Evolutionary conservation across 2,888 invertebrate species (phyloP).

Genomic region (Drosophila stalkeri): DNA sequence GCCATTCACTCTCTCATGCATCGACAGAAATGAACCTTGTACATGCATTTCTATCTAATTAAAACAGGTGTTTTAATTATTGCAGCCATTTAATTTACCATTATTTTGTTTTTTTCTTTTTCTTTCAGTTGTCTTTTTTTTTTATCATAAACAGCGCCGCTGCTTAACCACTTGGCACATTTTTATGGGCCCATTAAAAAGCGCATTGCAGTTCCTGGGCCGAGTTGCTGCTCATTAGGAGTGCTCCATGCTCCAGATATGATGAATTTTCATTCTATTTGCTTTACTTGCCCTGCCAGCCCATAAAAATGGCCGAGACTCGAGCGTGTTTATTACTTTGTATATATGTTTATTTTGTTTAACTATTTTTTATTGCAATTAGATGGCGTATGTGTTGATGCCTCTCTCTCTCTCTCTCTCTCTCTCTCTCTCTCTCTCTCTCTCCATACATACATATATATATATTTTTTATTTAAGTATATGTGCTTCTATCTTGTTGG

Average conservation of each 20-base stretch:
- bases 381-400: slow-evolving; percentile 18
- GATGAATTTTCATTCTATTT: slow-evolving; percentile 69
- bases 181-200: slow-evolving; percentile 72
- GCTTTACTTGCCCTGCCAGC: slow-evolving; percentile 56
- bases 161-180: slow-evolving; percentile 68
- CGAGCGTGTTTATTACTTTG: slow-evolving; percentile 52
- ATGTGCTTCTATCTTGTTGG: slow-evolving; percentile 1
- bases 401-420: too few species aligned
- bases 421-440: too few species aligned
- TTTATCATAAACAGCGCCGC: slow-evolving; percentile 58
- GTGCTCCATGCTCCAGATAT: slow-evolving; percentile 73
- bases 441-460: neutral
- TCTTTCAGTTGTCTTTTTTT: slow-evolving; percentile 15
- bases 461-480: neutral
- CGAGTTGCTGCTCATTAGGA: slow-evolving; percentile 73
- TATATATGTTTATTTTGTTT: slow-evolving; percentile 46
- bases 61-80: slow-evolving; percentile 82
- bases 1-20: neutral
- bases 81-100: slow-evolving; percentile 69
- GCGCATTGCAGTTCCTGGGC: slow-evolving; percentile 67
- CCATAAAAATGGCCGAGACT: slow-evolving; percentile 62
- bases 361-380: slow-evolving; percentile 71
- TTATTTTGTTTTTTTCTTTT: too few species aligned
- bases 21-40: slow-evolving; percentile 8
- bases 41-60: slow-evolving; percentile 76